phyloP scores from a whole-genome alignment of 1,140 invertebrate genomes.

The Pseudomyrmex gracilis region DNA sequence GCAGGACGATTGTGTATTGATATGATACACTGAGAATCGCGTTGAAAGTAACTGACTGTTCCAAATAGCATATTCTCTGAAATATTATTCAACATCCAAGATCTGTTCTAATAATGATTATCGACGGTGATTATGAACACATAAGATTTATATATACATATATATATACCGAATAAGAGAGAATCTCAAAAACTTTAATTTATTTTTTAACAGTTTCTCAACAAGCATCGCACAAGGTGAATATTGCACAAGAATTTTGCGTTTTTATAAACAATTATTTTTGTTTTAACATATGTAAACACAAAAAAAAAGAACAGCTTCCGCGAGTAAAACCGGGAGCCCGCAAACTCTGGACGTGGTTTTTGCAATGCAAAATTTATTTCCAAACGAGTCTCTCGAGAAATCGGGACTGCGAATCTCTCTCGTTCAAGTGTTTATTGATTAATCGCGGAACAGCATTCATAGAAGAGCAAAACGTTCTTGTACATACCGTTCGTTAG shows the following conservation, averaged over 20 bases:
- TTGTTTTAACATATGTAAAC: neutral
- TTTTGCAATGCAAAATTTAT: neutral
- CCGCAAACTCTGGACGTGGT: neutral
- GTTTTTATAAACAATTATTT: neutral
- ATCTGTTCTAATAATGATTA: slow-evolving; percentile 14
- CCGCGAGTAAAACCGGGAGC: neutral
- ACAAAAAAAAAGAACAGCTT: neutral
- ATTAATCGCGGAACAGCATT: slow-evolving; percentile 11
- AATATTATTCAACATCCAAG: neutral
- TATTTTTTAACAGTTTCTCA: neutral
- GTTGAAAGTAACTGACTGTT: no score
- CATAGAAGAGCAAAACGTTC: slow-evolving; percentile 36
- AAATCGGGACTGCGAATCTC: neutral
- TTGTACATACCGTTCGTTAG: slow-evolving; percentile 73
- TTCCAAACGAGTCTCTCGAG: neutral
- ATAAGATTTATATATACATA: neutral
- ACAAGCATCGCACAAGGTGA: slow-evolving; percentile 20
- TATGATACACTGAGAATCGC: no score
- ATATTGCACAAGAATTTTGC: slow-evolving; percentile 38
- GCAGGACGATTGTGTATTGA: no score
- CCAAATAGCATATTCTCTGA: neutral
- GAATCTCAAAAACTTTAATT: slow-evolving; percentile 10
- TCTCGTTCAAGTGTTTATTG: slow-evolving; percentile 13
- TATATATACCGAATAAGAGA: slow-evolving; percentile 8
- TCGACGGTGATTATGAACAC: slow-evolving; percentile 37